phyloP scores from a whole-genome alignment of 2,888 invertebrate species.

The Limenitis camilla region DNA sequence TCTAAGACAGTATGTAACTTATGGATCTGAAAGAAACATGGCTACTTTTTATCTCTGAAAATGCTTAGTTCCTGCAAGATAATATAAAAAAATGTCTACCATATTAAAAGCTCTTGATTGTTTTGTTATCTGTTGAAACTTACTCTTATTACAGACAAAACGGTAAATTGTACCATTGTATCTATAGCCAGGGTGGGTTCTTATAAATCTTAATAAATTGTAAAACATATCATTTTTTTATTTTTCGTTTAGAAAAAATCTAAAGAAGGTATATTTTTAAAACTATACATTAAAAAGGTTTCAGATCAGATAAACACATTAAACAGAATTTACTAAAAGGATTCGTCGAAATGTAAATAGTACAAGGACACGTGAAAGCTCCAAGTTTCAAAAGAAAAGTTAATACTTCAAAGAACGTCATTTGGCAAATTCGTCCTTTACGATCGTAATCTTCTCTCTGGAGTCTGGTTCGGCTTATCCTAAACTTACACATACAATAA shows the following conservation, averaged over 20 bases:
- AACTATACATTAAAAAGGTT: not conserved
- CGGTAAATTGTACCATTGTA: no score
- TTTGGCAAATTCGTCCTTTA: constrained; percentile 23
- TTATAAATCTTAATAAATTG: no score
- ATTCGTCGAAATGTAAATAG: constrained; percentile 5
- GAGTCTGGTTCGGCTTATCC: constrained; percentile 10
- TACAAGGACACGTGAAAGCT: constrained; percentile 1
- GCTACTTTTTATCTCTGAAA: no score
- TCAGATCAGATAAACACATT: not conserved
- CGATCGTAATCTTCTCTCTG: constrained; percentile 17
- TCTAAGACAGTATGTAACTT: no score
- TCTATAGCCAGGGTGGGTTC: no score
- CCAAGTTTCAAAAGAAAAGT: constrained; percentile 17
- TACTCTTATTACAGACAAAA: no score
- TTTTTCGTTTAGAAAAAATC: not conserved
- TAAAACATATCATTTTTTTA: no score
- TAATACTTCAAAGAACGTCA: constrained; percentile 20
- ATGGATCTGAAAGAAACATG: no score
- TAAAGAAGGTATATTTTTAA: not conserved
- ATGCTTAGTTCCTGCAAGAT: no score
- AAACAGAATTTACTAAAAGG: constrained; percentile 1
- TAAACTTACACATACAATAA: constrained; percentile 13
- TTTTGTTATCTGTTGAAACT: no score
- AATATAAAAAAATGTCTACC: no score
- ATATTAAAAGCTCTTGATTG: no score